phyloP scores from a whole-genome alignment of 2,888 invertebrate species.

The Megastigmus dorsalis region DNA sequence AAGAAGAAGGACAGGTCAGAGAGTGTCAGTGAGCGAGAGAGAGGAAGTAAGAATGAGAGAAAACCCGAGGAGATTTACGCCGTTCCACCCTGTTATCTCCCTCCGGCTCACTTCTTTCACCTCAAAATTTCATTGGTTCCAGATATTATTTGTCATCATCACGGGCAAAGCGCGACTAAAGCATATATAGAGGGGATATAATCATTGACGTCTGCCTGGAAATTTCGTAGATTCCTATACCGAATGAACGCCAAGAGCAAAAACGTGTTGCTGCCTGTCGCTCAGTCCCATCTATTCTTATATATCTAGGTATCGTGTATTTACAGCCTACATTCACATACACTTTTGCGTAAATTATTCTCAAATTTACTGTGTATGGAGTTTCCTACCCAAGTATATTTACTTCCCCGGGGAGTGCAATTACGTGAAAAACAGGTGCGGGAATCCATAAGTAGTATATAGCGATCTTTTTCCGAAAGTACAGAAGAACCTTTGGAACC shows the following conservation, averaged over 20 bases:
- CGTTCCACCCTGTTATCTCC: constrained; percentile 65
- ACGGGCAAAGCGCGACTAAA: constrained; percentile 65
- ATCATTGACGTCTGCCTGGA: constrained; percentile 3
- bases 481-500: too few relatives aligned
- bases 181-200: not conserved
- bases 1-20: constrained; percentile 50
- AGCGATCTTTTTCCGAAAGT: too few relatives aligned
- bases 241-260: constrained; percentile 51
- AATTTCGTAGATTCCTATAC: too few relatives aligned
- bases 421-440: too few relatives aligned
- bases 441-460: too few relatives aligned
- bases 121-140: constrained; percentile 66
- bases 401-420: too few relatives aligned
- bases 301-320: too few relatives aligned
- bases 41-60: constrained; percentile 59
- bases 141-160: constrained; percentile 71
- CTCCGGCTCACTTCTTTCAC: constrained; percentile 8
- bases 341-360: too few relatives aligned
- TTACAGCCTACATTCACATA: too few relatives aligned
- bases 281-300: too few relatives aligned
- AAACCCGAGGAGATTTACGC: constrained; percentile 67
- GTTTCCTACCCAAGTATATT: too few relatives aligned
- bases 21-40: constrained; percentile 44
- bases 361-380: too few relatives aligned
- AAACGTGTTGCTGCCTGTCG: constrained; percentile 57